These are phyloP conservation scores for Gadus macrocephalus DNA, from an alignment of 2,113 vertebrate species.

Conservation along the genomic window DNA sequence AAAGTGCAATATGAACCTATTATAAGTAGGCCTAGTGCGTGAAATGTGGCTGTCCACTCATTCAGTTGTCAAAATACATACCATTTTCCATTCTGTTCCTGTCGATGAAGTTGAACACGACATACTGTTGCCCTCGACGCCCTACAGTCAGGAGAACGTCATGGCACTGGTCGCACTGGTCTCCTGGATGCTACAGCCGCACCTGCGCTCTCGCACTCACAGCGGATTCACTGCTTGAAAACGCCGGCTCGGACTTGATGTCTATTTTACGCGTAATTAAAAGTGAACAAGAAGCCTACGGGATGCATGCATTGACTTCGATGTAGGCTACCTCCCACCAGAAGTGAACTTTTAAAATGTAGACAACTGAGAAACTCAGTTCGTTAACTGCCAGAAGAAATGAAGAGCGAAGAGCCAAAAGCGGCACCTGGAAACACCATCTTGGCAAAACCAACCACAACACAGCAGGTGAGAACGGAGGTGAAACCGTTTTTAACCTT, in stretches of 20 bases:
- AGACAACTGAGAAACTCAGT: constrained; percentile 8
- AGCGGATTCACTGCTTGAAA: constrained; percentile 39
- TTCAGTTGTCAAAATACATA: too few species aligned
- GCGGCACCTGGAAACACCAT: constrained; percentile 35
- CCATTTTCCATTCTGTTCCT: too few species aligned
- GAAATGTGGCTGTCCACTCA: too few species aligned
- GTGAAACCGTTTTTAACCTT: neutral
- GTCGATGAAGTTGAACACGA: too few species aligned
- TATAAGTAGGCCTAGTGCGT: too few species aligned
- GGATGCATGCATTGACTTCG: neutral
- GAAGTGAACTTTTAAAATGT: constrained; percentile 16
- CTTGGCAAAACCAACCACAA: neutral
- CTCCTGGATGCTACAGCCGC: constrained; percentile 1
- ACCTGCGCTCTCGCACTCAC: constrained; percentile 34
- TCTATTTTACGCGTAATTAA: neutral
- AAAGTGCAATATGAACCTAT: too few species aligned
- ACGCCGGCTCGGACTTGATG: constrained; percentile 17
- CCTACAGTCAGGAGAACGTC: too few species aligned
- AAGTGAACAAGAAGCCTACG: neutral
- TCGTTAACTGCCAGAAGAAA: constrained; percentile 46
- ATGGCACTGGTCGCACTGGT: too few species aligned
- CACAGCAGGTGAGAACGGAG: constrained; percentile 43
- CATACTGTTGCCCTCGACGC: too few species aligned
- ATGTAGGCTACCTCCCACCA: neutral
- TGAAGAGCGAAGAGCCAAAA: constrained; percentile 58